phyloP scores from a whole-genome alignment of 1,140 invertebrate genomes.

The Apocrypta bakeri region DNA sequence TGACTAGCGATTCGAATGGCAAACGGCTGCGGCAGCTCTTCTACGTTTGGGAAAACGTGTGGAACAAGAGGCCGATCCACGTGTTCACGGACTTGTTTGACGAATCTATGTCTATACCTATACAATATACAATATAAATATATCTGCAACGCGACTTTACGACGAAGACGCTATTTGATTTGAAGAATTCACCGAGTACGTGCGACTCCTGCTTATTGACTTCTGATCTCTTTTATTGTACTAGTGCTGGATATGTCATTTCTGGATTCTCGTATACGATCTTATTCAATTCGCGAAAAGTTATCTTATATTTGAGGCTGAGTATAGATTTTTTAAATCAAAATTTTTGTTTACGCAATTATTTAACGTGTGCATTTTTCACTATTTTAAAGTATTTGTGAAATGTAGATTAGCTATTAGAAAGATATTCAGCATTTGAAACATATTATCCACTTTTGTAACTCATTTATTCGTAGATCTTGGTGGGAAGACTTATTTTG shows the following conservation, averaged over 20 bases:
- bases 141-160: background rate
- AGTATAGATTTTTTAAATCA: too few species aligned
- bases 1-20: slow-evolving; percentile 30
- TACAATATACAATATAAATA: too few species aligned
- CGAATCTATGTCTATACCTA: background rate
- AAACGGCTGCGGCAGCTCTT: background rate
- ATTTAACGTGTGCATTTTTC: too few species aligned
- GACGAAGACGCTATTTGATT: slow-evolving; percentile 9
- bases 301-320: background rate
- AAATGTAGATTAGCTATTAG: too few species aligned
- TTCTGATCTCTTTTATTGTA: slow-evolving; percentile 16
- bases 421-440: too few species aligned
- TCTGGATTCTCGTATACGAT: background rate
- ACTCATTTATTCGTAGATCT: too few species aligned
- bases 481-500: too few species aligned
- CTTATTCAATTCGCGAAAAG: background rate
- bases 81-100: slow-evolving; percentile 3
- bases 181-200: slow-evolving; percentile 7
- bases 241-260: background rate
- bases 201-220: background rate
- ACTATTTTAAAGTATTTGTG: too few species aligned
- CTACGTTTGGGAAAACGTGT: background rate
- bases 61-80: background rate
- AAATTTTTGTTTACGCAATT: too few species aligned
- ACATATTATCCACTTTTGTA: too few species aligned